These are phyloP conservation scores for Sebastolobus alascanus DNA, from an alignment of 2,797 vertebrate genomes.

Conservation along the genomic window DNA sequence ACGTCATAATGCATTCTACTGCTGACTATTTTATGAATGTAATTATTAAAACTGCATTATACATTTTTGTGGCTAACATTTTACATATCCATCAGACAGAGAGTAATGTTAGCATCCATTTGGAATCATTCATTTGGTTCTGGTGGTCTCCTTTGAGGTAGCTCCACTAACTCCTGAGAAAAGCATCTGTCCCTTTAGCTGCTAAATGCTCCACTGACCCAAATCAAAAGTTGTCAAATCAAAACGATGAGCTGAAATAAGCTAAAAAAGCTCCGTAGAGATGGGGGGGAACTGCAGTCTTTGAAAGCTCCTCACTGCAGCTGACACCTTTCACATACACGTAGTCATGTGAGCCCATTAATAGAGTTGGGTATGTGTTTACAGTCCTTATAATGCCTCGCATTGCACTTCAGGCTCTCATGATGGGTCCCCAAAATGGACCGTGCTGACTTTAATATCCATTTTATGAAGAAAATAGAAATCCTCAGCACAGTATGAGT, in stretches of 20 bases:
- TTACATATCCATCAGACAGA: not conserved
- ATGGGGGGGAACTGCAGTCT: no score
- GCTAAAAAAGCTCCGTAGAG: no score
- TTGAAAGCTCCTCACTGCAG: no score
- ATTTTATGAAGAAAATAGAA: not conserved
- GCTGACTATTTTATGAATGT: not conserved
- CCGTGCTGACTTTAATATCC: not conserved
- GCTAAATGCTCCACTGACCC: not conserved
- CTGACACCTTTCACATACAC: not conserved
- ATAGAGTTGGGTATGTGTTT: not conserved
- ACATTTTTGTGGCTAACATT: not conserved
- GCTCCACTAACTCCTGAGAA: not conserved
- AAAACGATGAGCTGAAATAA: no score
- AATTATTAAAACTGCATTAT: not conserved
- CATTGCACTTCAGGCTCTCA: not conserved
- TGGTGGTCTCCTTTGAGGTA: not conserved
- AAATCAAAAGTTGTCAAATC: no score
- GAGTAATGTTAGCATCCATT: not conserved
- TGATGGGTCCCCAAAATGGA: not conserved
- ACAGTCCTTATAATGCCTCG: not conserved
- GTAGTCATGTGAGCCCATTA: not conserved
- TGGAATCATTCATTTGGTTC: not conserved
- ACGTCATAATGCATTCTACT: not conserved
- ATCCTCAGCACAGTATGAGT: not conserved
- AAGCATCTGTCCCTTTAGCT: not conserved